phyloP scores from a whole-genome alignment of 2,113 vertebrate species.

The Eira barbara region DNA sequence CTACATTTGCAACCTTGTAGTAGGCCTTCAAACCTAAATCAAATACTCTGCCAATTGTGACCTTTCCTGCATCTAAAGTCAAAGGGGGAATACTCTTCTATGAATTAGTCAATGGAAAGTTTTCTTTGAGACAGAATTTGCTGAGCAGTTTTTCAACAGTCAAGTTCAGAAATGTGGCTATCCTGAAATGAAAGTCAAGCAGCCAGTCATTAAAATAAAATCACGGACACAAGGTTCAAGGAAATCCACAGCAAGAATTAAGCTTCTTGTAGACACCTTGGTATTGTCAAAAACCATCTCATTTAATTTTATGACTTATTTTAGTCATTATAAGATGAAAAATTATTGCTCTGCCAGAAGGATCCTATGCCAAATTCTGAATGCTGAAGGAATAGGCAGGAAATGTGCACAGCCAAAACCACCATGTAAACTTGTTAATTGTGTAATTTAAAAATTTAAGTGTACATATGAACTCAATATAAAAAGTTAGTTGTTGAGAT shows the following conservation, averaged over 20 bases:
- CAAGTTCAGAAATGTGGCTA: neutral
- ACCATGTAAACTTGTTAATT: neutral
- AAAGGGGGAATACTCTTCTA: neutral
- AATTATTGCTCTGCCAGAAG: neutral
- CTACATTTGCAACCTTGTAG: neutral
- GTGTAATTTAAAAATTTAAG: neutral
- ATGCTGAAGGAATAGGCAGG: neutral
- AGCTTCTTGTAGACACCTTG: neutral
- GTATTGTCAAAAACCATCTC: neutral
- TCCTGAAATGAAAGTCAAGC: neutral
- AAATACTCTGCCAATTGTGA: neutral
- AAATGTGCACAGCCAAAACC: neutral
- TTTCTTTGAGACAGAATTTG: neutral
- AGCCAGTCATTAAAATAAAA: slow-evolving; percentile 17
- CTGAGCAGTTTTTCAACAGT: neutral
- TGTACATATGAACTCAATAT: neutral
- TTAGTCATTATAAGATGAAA: neutral
- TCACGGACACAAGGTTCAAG: neutral
- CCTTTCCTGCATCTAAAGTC: neutral
- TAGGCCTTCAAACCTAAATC: neutral
- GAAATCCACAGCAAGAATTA: neutral
- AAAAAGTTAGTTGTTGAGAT: neutral
- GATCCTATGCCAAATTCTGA: neutral
- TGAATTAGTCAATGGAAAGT: neutral
- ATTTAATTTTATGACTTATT: neutral